Evolutionary conservation across 2,888 invertebrate genomes (phyloP), one percentile per base, ranked within the genome.

Genomic region (Rhodophaea formosa): DNA sequence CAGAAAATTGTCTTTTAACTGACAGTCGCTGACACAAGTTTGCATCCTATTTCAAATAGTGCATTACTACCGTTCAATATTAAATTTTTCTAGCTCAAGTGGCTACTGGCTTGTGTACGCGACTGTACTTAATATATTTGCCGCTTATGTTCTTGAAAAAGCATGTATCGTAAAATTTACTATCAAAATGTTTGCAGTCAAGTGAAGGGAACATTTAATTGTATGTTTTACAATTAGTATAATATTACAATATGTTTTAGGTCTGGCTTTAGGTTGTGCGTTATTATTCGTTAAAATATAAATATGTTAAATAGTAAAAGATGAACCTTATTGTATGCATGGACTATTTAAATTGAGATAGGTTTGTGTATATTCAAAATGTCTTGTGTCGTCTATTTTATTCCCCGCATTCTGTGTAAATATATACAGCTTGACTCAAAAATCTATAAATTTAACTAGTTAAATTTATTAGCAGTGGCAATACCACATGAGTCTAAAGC

Each of bases 181-280:
- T 74, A 69, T 77, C 57, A 70, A 74, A 77, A 68, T 63, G 47
- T 69, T 68, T 69, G 60, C 60, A 63, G 62, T 75, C 67, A 66
- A 60, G 66, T 65, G 59, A 66, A 68, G 71, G 66, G 60, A 71
- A 67, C 67, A 66, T 70, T 63, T 60, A 60, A 59, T 65, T 62
- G 64, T 62, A 64, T 63, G 60, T 62, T 62, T 39, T 52, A 42
- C 15, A 43, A 32, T 16, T 59, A 39, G 8, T 60, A 32, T 54
- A 53, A 57, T 56, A 55, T 53, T 58, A 52, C 58, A 60, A 65
- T 60, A 64, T 63, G 71, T 60, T 61, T 69, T 71, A 75, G 71
- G 71, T 74, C 65, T 77, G 74, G 74, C 67, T 69, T 59, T 69
- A 70, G 80, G 81, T 86, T 86, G 84, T 86, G 84, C 85, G 86